Percentiles rank a stretch among this genome's conserved stretches.
These are phyloP conservation scores for Tenthredo notha DNA, from an alignment of 2,888 invertebrate genomes.

Conservation along the genomic window DNA sequence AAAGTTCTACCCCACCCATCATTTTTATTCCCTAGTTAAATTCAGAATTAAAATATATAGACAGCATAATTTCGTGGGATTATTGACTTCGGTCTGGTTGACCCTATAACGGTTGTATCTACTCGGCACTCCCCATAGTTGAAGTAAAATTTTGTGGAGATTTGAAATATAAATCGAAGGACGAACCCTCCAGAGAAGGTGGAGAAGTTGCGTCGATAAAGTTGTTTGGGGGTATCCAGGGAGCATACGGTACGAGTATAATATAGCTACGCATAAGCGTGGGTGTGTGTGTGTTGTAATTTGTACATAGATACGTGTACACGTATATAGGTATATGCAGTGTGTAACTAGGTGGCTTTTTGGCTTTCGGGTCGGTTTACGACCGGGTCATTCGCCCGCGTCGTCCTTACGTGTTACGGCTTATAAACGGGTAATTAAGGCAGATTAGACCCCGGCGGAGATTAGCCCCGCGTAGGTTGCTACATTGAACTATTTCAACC, in stretches of 20 bases:
- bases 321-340: not conserved
- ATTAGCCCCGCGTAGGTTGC: slow-evolving; percentile 16
- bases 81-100: no score
- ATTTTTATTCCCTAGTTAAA: not conserved
- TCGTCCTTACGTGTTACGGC: slow-evolving; percentile 46
- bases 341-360: slow-evolving; percentile 36
- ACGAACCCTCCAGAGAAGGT: not conserved
- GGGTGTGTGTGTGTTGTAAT: not conserved
- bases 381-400: slow-evolving; percentile 40
- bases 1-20: not conserved
- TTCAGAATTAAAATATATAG: not conserved
- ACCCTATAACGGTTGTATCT: not conserved
- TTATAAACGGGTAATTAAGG: slow-evolving; percentile 51
- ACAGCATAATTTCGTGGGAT: not conserved
- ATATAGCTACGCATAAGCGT: not conserved
- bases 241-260: not conserved
- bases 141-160: not conserved
- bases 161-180: not conserved
- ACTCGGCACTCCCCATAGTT: not conserved
- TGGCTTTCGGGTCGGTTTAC: slow-evolving; percentile 45
- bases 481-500: slow-evolving; percentile 45
- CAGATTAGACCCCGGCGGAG: slow-evolving; percentile 48
- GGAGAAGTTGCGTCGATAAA: not conserved
- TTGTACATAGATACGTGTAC: not conserved
- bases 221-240: slow-evolving; percentile 2